Evolutionary conservation across 1,140 invertebrate genomes (phyloP).

Genomic region (Drosophila repleta): DNA sequence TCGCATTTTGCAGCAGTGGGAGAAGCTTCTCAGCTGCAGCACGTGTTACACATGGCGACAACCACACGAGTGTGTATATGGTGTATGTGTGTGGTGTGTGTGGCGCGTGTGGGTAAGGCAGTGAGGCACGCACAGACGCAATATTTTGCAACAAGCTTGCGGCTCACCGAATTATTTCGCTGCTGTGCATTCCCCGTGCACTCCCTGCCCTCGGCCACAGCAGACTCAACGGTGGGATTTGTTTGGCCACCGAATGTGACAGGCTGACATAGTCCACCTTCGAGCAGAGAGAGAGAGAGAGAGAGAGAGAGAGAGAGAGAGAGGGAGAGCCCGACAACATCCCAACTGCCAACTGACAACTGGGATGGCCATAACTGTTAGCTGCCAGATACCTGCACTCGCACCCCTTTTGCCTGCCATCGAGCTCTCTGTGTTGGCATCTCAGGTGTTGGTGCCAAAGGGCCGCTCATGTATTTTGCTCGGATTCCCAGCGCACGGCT

Average conservation of each 20-base stretch:
- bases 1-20: background rate
- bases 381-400: background rate
- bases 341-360: background rate
- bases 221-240: constrained; percentile 21
- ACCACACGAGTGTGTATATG: constrained; percentile 1
- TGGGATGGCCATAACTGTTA: constrained; percentile 12
- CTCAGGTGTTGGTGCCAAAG: constrained; percentile 32
- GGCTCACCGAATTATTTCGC: constrained; percentile 66
- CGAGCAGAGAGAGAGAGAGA: too few species aligned
- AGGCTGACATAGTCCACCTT: constrained; percentile 28
- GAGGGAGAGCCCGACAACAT: constrained; percentile 3
- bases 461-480: constrained; percentile 35
- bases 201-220: constrained; percentile 2
- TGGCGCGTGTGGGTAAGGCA: constrained; percentile 9
- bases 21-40: constrained; percentile 47
- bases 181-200: constrained; percentile 52
- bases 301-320: too few species aligned
- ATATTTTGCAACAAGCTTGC: constrained; percentile 75
- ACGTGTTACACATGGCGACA: constrained; percentile 60
- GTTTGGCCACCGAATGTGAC: constrained; percentile 23
- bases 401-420: background rate
- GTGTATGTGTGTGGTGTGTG: constrained; percentile 9
- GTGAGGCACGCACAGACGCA: constrained; percentile 65
- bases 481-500: constrained; percentile 3
- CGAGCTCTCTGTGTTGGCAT: background rate